These are phyloP conservation scores for Patagioenas fasciata DNA, from an alignment of 2,113 vertebrate species.

Conservation along the genomic window DNA sequence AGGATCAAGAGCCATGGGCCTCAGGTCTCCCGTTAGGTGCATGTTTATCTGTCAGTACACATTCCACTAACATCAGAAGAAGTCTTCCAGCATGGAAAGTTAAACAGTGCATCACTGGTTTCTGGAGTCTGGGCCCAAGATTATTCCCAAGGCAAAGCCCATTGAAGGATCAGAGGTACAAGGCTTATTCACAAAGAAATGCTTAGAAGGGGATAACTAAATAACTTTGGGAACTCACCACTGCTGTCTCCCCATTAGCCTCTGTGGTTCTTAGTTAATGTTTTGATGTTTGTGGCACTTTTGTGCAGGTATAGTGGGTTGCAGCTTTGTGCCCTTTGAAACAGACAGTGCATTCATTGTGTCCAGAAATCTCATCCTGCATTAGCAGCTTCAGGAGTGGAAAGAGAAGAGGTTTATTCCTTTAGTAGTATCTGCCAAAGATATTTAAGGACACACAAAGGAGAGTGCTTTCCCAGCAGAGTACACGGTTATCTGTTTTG, in stretches of 20 bases:
- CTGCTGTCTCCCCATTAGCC: neutral
- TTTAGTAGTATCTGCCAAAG: neutral
- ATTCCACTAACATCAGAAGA: neutral
- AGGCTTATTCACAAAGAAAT: neutral
- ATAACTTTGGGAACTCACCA: neutral
- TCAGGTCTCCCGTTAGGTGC: neutral
- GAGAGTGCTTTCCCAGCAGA: slow-evolving; percentile 13
- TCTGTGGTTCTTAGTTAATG: neutral
- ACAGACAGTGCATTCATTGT: neutral
- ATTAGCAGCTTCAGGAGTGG: neutral
- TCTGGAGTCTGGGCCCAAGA: neutral
- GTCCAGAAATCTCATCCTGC: neutral
- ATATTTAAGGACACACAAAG: slow-evolving; percentile 12
- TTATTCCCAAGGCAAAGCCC: neutral
- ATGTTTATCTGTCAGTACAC: neutral
- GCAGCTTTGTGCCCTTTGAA: neutral
- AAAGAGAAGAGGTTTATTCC: slow-evolving; percentile 1
- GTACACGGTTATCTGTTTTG: slow-evolving; percentile 13
- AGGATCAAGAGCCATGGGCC: neutral
- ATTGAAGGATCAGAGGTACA: neutral
- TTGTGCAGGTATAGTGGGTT: accelerated
- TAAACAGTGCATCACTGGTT: neutral
- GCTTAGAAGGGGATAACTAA: neutral
- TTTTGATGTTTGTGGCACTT: neutral
- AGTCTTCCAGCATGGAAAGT: neutral